These are phyloP conservation scores for Rhagoletis zephyria DNA, from an alignment of 1,140 invertebrate genomes.

Conservation along the genomic window DNA sequence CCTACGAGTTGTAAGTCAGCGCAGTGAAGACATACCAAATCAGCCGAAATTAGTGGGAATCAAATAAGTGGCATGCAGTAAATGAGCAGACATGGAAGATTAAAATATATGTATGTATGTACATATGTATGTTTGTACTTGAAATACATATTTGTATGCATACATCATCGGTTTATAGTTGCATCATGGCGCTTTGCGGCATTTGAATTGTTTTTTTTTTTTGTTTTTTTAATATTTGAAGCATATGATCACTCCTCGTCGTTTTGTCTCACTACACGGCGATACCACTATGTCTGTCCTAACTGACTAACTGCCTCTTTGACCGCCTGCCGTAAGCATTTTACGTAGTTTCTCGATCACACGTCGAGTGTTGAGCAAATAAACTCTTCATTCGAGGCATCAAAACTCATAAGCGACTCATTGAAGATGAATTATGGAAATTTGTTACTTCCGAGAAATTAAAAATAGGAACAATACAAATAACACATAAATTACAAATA, in stretches of 20 bases:
- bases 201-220: not conserved
- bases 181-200: not conserved
- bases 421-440: constrained; percentile 43
- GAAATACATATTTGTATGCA: not conserved
- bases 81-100: not conserved
- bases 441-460: constrained; percentile 52
- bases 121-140: not conserved
- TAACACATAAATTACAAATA: constrained; percentile 23
- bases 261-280: not conserved
- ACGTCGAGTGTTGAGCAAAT: constrained; percentile 68
- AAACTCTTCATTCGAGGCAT: constrained; percentile 44
- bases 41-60: constrained; percentile 66
- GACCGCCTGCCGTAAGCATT: not conserved
- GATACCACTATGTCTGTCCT: not conserved
- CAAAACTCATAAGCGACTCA: not conserved
- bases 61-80: not conserved
- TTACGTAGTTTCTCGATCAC: constrained; percentile 62
- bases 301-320: not conserved
- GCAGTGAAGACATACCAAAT: constrained; percentile 55
- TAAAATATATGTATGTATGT: not conserved
- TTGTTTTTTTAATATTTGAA: not conserved
- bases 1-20: not conserved
- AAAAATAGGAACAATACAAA: not conserved
- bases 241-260: not conserved
- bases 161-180: not conserved